Percentiles rank a stretch among this genome's conserved stretches.
These are phyloP conservation scores for Scomber colias DNA, from an alignment of 2,113 vertebrate genomes.

Conservation along the genomic window DNA sequence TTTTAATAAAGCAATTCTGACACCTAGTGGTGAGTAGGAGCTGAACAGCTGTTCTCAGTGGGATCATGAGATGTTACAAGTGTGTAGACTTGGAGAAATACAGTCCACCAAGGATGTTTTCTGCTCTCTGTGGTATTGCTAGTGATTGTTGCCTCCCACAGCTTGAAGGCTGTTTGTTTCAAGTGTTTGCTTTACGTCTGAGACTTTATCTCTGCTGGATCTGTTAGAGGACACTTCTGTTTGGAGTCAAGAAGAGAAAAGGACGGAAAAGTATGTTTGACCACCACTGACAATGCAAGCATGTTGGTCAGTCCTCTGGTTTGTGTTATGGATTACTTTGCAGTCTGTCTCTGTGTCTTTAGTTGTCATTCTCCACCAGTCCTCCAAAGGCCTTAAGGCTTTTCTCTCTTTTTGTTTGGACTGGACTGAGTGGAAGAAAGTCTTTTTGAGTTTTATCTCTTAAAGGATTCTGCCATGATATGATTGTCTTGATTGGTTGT, in stretches of 20 bases:
- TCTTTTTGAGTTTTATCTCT: no score
- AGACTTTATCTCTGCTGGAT: slow-evolving; percentile 14
- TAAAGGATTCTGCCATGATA: no score
- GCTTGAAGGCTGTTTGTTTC: slow-evolving; percentile 13
- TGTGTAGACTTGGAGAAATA: background rate
- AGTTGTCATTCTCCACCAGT: no score
- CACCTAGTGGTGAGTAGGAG: slow-evolving; percentile 38
- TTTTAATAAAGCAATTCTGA: slow-evolving; percentile 33
- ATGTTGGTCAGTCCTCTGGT: no score
- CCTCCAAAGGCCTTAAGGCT: no score
- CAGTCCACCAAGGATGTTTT: background rate
- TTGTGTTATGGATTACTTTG: no score
- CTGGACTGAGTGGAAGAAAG: no score
- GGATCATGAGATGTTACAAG: background rate
- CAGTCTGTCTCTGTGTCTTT: no score
- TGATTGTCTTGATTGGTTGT: no score
- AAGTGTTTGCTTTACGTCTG: slow-evolving; percentile 11
- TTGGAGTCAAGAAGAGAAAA: background rate
- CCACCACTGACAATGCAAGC: no score
- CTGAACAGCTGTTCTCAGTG: background rate
- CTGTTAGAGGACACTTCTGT: slow-evolving; percentile 7
- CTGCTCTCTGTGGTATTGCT: slow-evolving; percentile 1
- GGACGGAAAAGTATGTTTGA: no score
- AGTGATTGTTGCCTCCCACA: slow-evolving; percentile 3
- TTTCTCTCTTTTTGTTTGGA: no score